phyloP scores from a whole-genome alignment of 2,888 invertebrate species.

The Noctuana brunneofusca region DNA sequence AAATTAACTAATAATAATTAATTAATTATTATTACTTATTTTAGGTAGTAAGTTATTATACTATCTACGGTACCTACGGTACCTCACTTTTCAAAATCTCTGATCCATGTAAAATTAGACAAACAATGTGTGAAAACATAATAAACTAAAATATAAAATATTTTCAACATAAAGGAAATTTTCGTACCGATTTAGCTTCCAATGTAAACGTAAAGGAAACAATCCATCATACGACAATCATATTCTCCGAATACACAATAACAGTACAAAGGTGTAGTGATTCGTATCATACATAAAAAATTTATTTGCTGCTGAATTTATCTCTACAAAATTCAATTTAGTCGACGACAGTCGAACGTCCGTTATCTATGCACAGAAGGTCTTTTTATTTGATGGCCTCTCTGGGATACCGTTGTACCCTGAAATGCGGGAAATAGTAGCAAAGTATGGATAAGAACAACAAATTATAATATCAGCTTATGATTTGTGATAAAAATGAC shows the following conservation, averaged over 20 bases:
- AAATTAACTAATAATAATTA: no score
- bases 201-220: background rate
- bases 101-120: no score
- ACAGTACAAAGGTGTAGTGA: constrained; percentile 26
- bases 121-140: no score
- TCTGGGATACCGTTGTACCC: constrained; percentile 65
- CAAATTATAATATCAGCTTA: no score
- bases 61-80: no score
- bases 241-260: background rate
- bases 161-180: no score
- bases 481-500: no score
- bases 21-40: no score
- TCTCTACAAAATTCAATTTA: constrained; percentile 78
- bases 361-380: constrained; percentile 82
- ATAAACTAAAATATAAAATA: no score
- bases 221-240: constrained; percentile 5
- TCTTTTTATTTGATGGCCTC: constrained; percentile 79
- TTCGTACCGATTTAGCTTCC: background rate
- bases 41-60: no score
- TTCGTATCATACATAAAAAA: constrained; percentile 58
- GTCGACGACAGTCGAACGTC: constrained; percentile 71
- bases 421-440: constrained; percentile 52
- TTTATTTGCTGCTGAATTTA: constrained; percentile 67
- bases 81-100: no score
- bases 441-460: constrained; percentile 52